These are phyloP conservation scores for Erpobdella octoculata DNA, from an alignment of 2,888 invertebrate species.

Conservation along the genomic window DNA sequence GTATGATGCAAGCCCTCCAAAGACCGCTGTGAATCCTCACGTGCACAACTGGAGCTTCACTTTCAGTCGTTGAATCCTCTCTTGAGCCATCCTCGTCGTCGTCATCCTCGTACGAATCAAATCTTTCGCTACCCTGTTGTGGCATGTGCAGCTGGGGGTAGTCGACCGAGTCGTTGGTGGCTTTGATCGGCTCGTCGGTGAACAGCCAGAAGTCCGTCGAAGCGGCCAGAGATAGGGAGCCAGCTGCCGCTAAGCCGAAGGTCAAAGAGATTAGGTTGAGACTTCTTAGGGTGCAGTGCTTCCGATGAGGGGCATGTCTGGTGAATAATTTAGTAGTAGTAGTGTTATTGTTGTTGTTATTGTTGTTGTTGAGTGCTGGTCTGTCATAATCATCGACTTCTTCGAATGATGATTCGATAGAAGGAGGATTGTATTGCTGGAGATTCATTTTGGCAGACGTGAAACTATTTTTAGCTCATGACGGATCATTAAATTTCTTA, in stretches of 20 bases:
- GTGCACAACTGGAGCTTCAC: background rate
- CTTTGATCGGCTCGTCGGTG: conserved; percentile 39
- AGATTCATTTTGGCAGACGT: too few species aligned
- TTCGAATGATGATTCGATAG: background rate
- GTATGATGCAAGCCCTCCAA: conserved; percentile 29
- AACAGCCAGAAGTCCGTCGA: conserved; percentile 47
- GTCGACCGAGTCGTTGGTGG: background rate
- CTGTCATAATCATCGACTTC: background rate
- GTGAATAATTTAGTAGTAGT: background rate
- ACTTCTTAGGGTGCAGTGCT: conserved; percentile 29
- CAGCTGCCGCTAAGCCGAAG: conserved; percentile 44
- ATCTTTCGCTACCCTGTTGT: background rate
- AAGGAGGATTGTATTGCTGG: too few species aligned
- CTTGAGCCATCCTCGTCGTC: conserved; percentile 15
- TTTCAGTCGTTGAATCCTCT: background rate
- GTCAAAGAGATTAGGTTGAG: conserved; percentile 42
- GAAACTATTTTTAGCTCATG: too few species aligned
- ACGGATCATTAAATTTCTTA: too few species aligned
- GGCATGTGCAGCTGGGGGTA: background rate
- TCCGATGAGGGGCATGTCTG: background rate
- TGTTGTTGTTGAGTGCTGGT: background rate
- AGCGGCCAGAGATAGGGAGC: conserved; percentile 44
- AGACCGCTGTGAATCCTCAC: conserved; percentile 26
- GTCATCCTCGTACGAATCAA: background rate
- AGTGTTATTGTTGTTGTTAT: conserved; percentile 10